Percentiles rank a stretch among this genome's conserved stretches.
Evolutionary conservation across 2,797 vertebrate species (phyloP).

Genomic region (Liasis olivaceus): DNA sequence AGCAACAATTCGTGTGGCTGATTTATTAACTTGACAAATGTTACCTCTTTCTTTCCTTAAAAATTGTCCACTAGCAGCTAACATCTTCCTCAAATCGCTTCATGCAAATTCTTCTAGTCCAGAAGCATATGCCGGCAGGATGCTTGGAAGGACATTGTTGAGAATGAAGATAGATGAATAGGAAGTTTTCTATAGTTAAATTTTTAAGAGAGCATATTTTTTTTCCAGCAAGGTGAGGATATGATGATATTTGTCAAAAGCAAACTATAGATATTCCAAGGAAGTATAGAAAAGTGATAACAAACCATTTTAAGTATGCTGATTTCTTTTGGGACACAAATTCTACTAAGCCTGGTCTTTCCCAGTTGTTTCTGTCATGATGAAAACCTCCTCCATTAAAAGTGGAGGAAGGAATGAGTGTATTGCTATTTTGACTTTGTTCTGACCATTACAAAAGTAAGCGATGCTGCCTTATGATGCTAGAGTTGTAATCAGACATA

Average conservation of each 20-base stretch:
- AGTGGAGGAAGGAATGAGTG: not conserved
- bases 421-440: not conserved
- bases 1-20: slow-evolving; percentile 49
- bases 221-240: not conserved
- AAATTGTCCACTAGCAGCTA: slow-evolving; percentile 57
- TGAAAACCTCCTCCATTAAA: not conserved
- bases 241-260: not conserved
- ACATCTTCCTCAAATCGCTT: slow-evolving; percentile 40
- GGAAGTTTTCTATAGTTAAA: not conserved
- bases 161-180: not conserved
- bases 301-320: not conserved
- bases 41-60: slow-evolving; percentile 54
- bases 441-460: not conserved
- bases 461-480: not conserved
- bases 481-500: not conserved
- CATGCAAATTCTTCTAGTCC: slow-evolving; percentile 30
- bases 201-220: not conserved
- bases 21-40: slow-evolving; percentile 59
- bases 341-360: not conserved
- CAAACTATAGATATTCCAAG: not conserved
- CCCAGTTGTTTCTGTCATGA: not conserved
- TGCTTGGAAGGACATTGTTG: not conserved
- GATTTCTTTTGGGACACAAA: not conserved
- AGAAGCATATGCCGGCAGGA: rapidly evolving
- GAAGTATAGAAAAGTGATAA: not conserved